phyloP scores from a whole-genome alignment of 2,113 vertebrate species.

The Lepus europaeus region DNA sequence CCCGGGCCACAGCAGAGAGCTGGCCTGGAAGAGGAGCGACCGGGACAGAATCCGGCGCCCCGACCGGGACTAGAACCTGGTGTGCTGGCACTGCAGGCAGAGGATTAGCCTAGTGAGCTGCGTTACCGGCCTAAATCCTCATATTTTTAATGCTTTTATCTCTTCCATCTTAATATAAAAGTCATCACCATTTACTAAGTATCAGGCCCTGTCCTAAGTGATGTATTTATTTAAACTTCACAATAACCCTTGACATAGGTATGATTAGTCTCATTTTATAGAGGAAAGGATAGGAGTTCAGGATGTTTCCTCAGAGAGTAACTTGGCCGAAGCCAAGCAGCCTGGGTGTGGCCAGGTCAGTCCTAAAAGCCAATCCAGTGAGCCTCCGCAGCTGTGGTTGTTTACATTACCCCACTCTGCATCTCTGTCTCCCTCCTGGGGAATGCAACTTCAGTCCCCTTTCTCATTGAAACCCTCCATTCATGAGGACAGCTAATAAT shows the following conservation, averaged over 20 bases:
- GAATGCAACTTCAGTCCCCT: background rate
- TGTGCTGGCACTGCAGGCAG: no score
- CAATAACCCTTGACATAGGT: background rate
- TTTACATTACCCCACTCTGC: background rate
- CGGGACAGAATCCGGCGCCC: no score
- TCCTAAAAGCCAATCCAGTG: background rate
- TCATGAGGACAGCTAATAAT: slow-evolving; percentile 46
- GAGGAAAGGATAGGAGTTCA: slow-evolving; percentile 10
- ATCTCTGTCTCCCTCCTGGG: background rate
- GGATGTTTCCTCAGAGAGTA: slow-evolving; percentile 31
- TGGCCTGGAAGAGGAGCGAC: no score
- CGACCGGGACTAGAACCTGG: no score
- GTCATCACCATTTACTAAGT: background rate
- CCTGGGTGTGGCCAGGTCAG: background rate
- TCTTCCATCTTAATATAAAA: slow-evolving; percentile 31
- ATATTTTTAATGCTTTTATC: slow-evolving; percentile 1
- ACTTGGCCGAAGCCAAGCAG: background rate
- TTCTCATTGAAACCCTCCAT: background rate
- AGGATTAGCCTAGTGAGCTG: no score
- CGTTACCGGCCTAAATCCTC: background rate
- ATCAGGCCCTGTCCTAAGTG: background rate
- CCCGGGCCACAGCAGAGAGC: no score
- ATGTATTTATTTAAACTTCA: slow-evolving; percentile 42
- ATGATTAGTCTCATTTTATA: slow-evolving; percentile 42
- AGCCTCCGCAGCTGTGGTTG: background rate